A percentile compares a stretch with the other conserved stretches of the same genome.
Evolutionary conservation across 2,113 vertebrate genomes (phyloP).

Genomic region (Dolichotis patagonum): DNA sequence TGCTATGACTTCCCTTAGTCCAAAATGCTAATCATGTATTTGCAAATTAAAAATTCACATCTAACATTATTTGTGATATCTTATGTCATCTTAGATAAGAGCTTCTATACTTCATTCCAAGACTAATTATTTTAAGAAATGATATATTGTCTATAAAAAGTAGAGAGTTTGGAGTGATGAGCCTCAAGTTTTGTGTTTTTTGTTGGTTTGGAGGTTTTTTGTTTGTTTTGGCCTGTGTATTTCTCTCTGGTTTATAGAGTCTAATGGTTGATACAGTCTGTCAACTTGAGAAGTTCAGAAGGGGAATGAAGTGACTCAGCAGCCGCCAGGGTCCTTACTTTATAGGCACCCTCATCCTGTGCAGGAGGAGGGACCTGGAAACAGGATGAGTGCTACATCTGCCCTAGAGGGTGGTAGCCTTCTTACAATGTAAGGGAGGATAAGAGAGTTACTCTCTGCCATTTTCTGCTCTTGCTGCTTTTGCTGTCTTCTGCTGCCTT

Average conservation of each 20-base stretch:
- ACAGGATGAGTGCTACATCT: no score
- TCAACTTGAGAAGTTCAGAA: no score
- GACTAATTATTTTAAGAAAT: slow-evolving; percentile 16
- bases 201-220: not conserved
- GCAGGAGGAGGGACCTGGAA: no score
- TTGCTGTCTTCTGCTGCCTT: no score
- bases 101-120: not conserved
- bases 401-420: no score
- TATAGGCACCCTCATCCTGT: no score
- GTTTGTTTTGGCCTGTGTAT: not conserved
- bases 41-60: not conserved
- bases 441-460: no score
- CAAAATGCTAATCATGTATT: not conserved
- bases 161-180: not conserved
- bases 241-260: slow-evolving; percentile 1
- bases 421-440: no score
- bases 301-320: no score
- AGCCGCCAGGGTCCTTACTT: no score
- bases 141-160: not conserved
- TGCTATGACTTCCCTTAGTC: not conserved
- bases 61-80: not conserved
- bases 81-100: not conserved
- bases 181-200: not conserved
- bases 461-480: no score
- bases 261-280: no score